phyloP scores from a whole-genome alignment of 2,888 invertebrate genomes.

The Aplocera efformata region DNA sequence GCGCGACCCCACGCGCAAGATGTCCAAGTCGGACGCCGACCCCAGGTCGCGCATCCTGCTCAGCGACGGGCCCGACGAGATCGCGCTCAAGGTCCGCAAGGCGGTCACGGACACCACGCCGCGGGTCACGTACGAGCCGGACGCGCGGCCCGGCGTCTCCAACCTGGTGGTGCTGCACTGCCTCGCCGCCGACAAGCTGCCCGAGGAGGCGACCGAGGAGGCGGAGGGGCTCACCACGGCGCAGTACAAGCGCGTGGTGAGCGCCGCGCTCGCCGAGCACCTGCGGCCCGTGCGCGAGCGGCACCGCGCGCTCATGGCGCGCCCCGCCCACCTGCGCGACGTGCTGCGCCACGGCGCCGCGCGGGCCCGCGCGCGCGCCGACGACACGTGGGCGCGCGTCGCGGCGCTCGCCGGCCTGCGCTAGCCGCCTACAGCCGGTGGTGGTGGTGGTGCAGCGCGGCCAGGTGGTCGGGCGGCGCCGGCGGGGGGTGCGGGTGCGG shows the following conservation, averaged over 20 bases:
- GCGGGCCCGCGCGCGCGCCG: constrained; percentile 80
- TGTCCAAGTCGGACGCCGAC: constrained; percentile 97
- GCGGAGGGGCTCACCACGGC: constrained; percentile 85
- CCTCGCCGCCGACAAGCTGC: constrained; percentile 82
- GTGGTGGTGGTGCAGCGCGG: constrained; percentile 27
- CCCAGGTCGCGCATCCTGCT: constrained; percentile 89
- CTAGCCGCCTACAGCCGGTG: constrained; percentile 23
- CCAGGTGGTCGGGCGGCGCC: constrained; percentile 14
- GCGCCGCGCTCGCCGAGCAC: constrained; percentile 35
- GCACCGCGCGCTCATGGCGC: constrained; percentile 64
- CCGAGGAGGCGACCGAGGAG: constrained; percentile 86
- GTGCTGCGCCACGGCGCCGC: constrained; percentile 51
- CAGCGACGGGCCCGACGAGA: constrained; percentile 79
- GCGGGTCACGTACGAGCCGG: constrained; percentile 89
- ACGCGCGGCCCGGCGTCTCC: constrained; percentile 90
- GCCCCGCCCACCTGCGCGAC: constrained; percentile 79
- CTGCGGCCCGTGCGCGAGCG: constrained; percentile 66
- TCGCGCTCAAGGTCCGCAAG: constrained; percentile 83
- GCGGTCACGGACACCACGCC: constrained; percentile 95
- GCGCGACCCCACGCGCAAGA: constrained; percentile 93
- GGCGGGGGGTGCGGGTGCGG: constrained; percentile 46
- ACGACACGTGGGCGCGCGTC: constrained; percentile 80
- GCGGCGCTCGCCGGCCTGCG: constrained; percentile 81
- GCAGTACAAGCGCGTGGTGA: constrained; percentile 75
- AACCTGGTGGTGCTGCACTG: constrained; percentile 92